A percentile compares a stretch with the other conserved stretches of the same genome.
Evolutionary conservation across 2,797 vertebrate genomes (phyloP).

Genomic region (Darevskia mixta): DNA sequence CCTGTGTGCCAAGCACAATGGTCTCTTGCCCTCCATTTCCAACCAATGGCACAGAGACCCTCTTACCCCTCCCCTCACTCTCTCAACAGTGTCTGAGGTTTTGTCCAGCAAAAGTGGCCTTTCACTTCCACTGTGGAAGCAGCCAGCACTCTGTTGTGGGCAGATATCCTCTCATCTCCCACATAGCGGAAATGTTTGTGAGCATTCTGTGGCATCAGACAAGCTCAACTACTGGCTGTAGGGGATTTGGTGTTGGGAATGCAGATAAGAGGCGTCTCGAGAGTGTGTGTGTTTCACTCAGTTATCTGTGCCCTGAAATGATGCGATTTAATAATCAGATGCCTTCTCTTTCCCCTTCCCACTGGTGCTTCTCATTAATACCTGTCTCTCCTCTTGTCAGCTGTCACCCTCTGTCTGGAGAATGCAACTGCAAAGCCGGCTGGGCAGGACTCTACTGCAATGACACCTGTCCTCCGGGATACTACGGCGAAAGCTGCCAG

Average conservation of each 20-base stretch:
- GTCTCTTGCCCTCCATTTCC: background rate
- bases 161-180: no score
- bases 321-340: background rate
- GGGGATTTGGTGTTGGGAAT: background rate
- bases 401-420: conserved; percentile 96
- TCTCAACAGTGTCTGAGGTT: background rate
- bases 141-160: background rate
- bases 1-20: background rate
- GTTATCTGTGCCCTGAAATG: background rate
- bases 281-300: rapidly evolving
- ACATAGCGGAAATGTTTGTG: background rate
- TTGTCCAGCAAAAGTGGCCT: background rate
- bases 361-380: background rate
- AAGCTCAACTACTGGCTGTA: background rate
- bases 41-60: background rate
- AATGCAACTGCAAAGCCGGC: conserved; percentile 92
- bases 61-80: background rate
- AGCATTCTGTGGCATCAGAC: background rate
- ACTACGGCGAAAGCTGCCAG: conserved; percentile 89
- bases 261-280: background rate
- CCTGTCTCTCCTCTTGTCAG: conserved; percentile 72
- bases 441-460: conserved; percentile 97
- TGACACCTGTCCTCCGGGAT: conserved; percentile 91
- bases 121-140: background rate
- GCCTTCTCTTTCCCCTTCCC: background rate